Conservation (phyloP, 2,113 vertebrate species). For the Hippocampus comes region DNA sequence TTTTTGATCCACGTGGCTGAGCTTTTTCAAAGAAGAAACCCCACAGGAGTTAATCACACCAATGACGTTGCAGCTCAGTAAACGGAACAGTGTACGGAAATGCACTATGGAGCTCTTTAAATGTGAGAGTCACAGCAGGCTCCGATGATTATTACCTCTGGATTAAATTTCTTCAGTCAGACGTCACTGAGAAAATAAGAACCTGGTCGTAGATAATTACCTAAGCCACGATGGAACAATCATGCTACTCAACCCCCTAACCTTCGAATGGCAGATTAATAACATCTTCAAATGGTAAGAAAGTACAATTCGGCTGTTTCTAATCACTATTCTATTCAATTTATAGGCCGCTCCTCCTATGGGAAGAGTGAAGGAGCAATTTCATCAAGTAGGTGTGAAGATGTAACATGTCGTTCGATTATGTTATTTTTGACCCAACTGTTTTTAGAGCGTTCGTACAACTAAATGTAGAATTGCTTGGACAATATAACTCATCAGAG, state of each 20-base stretch:
- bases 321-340: neutral
- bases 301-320: neutral
- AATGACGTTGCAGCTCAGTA: neutral
- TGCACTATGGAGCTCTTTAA: neutral
- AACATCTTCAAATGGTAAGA: neutral
- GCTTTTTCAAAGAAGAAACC: neutral
- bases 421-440: too few relatives aligned
- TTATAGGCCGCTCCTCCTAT: neutral
- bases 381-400: neutral
- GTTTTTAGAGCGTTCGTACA: too few relatives aligned
- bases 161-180: neutral
- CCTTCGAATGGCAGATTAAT: neutral
- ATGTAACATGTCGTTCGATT: neutral
- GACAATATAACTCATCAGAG: too few relatives aligned
- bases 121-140: neutral
- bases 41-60: neutral
- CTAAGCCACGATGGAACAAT: neutral
- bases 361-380: neutral
- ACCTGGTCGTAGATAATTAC: neutral
- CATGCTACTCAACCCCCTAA: neutral
- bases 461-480: too few relatives aligned
- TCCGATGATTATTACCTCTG: neutral
- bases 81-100: conserved; percentile 5
- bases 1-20: neutral
- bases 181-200: neutral